phyloP scores from a whole-genome alignment of 2,113 vertebrate genomes.

The Strigops habroptila region DNA sequence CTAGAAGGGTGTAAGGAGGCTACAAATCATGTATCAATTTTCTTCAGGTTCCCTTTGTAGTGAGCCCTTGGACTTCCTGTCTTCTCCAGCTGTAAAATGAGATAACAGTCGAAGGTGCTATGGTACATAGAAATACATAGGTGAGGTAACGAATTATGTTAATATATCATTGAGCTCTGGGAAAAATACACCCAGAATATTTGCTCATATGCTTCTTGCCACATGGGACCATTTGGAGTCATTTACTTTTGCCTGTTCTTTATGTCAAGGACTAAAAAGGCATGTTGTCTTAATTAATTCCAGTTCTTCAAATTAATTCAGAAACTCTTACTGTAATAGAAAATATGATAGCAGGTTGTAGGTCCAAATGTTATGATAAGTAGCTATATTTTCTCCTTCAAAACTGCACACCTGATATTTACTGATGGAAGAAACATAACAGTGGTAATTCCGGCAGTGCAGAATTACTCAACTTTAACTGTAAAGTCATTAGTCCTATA shows the following conservation, averaged over 20 bases:
- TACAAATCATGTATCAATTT: background rate
- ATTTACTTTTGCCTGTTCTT: background rate
- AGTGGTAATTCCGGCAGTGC: background rate
- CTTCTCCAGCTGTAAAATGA: background rate
- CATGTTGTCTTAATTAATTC: background rate
- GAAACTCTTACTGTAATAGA: background rate
- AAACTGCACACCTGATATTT: background rate
- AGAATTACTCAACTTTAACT: background rate
- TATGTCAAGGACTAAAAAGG: background rate
- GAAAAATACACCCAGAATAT: background rate
- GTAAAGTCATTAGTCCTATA: background rate
- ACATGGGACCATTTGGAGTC: background rate
- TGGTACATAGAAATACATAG: background rate
- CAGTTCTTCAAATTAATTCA: background rate
- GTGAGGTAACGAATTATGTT: background rate
- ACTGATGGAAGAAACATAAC: background rate
- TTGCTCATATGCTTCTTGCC: background rate
- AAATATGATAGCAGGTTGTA: background rate
- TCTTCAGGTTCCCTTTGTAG: background rate
- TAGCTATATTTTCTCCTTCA: background rate
- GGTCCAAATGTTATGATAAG: background rate
- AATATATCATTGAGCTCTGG: background rate
- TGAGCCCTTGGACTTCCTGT: background rate
- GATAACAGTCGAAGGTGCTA: background rate
- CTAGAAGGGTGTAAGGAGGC: background rate